phyloP scores from a whole-genome alignment of 1,140 invertebrate genomes.

The Meteorus sp. region DNA sequence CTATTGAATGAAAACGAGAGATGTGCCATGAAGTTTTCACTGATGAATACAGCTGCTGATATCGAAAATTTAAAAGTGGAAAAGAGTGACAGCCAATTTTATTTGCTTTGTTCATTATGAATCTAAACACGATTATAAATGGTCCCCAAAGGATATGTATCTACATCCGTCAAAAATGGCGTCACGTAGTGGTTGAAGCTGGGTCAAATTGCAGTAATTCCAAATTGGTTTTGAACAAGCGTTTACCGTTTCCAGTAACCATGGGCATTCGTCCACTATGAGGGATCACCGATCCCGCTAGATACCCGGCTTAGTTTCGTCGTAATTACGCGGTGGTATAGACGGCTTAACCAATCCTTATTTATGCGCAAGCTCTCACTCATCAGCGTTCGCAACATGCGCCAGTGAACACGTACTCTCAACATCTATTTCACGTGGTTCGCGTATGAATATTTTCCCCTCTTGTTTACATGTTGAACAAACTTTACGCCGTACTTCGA shows the following conservation, averaged over 20 bases:
- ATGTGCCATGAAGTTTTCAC: no score
- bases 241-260: slow-evolving; percentile 17
- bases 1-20: no score
- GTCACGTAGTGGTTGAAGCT: slow-evolving; percentile 16
- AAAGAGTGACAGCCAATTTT: no score
- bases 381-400: slow-evolving; percentile 6
- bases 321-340: slow-evolving; percentile 56
- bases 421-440: no score
- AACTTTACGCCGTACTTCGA: no score
- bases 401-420: neutral
- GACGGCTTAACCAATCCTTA: slow-evolving; percentile 55
- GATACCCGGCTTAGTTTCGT: slow-evolving; percentile 56
- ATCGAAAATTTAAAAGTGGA: no score
- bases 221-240: slow-evolving; percentile 55
- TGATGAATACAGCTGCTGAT: no score
- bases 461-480: no score
- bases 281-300: slow-evolving; percentile 55
- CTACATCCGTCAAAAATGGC: slow-evolving; percentile 17
- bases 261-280: slow-evolving; percentile 36
- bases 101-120: neutral
- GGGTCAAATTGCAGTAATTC: slow-evolving; percentile 46
- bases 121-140: slow-evolving; percentile 10
- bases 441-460: no score
- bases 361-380: slow-evolving; percentile 46
- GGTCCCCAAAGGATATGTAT: slow-evolving; percentile 15